Evolutionary conservation across 2,888 invertebrate genomes (phyloP), one percentile per base, ranked within the genome.

Genomic region (Volucella inflata): DNA sequence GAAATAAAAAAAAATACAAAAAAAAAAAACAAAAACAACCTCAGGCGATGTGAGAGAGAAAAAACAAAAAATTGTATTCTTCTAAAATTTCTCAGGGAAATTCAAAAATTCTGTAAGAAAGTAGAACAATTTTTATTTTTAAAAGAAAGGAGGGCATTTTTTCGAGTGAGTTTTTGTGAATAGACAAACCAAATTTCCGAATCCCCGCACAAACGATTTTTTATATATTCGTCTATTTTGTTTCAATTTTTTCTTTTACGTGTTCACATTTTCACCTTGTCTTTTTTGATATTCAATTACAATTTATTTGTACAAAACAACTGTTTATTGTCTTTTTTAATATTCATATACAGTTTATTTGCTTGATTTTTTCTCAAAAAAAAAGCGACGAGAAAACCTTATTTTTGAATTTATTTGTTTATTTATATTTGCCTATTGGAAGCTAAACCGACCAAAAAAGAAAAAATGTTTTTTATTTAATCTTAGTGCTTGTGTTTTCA

Each of bases 121-220:
- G 77, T 57, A 74, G 70, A 65, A 51, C 16, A 46, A 67, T 71
- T 62, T 30, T 21, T 75, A 79, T 76, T 72, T 76, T 71, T 68
- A 70, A 84, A 67, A 59, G 71, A 80, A 67, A 67, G 71, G 71
- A 80, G 71, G 71, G 71, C 51, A 51, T 57, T 60, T 30, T 30
- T 78, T 76, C 80, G 84, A 80, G 84, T 85, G 84, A 85, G 84
- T 79, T 85, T 42, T 68, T 42, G 51, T 70, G 62, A 57, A 64
- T 42, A 4, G 60, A 67, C 30, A 67, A 44, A 68, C 44, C 42
- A 60, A 51, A 55, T 16, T 2, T 50, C 50, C 8, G 53, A 38
- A 14, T 67, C 50, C 50, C 30, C 46, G 65, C 76, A 76, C 77
- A 55, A 77, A 76, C 12, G 8, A 51, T 50, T 51, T 30, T 48